Conservation (phyloP, 2,888 invertebrate genomes). For the Eueremaeus valkanovi region DNA sequence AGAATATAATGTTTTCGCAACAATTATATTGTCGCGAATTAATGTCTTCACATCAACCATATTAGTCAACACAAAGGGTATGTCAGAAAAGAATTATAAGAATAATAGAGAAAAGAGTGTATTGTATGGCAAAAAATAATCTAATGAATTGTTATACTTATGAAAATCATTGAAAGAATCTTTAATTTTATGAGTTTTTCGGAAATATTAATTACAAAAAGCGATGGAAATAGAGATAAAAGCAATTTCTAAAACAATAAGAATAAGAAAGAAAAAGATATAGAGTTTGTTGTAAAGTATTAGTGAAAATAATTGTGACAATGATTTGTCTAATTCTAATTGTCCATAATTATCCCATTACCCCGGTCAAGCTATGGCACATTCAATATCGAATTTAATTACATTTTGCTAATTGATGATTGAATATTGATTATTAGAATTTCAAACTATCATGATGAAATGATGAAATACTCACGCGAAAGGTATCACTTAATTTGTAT, state of each 20-base stretch:
- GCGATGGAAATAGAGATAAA: neutral
- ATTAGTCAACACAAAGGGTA: neutral
- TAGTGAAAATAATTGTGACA: neutral
- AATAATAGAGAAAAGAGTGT: neutral
- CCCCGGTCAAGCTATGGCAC: no score
- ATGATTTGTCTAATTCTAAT: neutral
- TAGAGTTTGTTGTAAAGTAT: neutral
- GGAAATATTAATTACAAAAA: neutral
- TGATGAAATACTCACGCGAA: no score
- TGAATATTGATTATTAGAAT: no score
- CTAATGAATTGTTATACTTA: neutral
- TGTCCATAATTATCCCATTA: neutral
- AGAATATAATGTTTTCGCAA: no score
- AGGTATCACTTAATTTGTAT: neutral
- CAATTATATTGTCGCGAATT: no score
- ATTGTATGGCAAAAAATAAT: neutral
- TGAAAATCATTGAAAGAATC: neutral
- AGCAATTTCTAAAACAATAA: neutral
- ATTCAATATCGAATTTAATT: no score
- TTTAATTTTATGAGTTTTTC: neutral
- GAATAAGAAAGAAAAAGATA: neutral
- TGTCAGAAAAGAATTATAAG: conserved; percentile 5
- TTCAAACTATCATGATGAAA: no score
- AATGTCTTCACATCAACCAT: neutral
- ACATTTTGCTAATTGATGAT: neutral